Evolutionary conservation across 2,113 vertebrate genomes (phyloP).

Genomic region (Morone saxatilis): DNA sequence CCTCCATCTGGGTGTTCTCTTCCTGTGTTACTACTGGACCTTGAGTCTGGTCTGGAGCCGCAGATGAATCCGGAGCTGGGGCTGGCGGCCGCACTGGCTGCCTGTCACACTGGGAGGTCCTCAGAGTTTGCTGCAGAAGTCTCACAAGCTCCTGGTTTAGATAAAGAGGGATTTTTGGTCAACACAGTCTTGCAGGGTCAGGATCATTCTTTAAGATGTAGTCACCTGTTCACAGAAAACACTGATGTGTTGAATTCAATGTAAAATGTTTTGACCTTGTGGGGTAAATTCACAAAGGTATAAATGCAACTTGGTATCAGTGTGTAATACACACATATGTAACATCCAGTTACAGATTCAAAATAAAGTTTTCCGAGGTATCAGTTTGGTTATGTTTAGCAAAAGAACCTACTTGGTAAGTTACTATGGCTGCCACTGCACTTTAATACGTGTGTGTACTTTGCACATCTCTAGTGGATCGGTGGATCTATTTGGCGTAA

Average conservation of each 20-base stretch:
- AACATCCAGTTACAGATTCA: too few relatives aligned
- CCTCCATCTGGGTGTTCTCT: constrained; percentile 26
- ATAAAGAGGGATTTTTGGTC: background rate
- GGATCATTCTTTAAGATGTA: background rate
- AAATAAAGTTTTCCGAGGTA: too few relatives aligned
- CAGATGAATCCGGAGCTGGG: constrained; percentile 62
- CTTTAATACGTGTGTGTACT: too few relatives aligned
- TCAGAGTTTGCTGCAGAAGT: constrained; percentile 95
- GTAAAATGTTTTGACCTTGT: background rate
- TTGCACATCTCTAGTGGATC: too few relatives aligned
- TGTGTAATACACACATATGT: too few relatives aligned
- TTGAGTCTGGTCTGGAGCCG: constrained; percentile 42
- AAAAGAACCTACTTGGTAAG: too few relatives aligned
- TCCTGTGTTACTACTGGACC: constrained; percentile 74
- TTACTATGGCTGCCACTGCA: too few relatives aligned
- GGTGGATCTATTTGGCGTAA: too few relatives aligned
- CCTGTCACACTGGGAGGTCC: constrained; percentile 88
- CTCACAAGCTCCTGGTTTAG: constrained; percentile 92
- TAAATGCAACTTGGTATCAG: too few relatives aligned
- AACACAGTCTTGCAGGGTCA: background rate
- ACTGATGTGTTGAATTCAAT: background rate
- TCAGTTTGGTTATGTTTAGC: too few relatives aligned
- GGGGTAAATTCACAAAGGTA: background rate
- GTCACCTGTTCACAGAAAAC: background rate
- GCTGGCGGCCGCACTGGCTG: background rate